A percentile compares a stretch with the other conserved stretches of the same genome.
Evolutionary conservation across 2,797 vertebrate species (phyloP).

Genomic region (Petrocephalus sullivani): DNA sequence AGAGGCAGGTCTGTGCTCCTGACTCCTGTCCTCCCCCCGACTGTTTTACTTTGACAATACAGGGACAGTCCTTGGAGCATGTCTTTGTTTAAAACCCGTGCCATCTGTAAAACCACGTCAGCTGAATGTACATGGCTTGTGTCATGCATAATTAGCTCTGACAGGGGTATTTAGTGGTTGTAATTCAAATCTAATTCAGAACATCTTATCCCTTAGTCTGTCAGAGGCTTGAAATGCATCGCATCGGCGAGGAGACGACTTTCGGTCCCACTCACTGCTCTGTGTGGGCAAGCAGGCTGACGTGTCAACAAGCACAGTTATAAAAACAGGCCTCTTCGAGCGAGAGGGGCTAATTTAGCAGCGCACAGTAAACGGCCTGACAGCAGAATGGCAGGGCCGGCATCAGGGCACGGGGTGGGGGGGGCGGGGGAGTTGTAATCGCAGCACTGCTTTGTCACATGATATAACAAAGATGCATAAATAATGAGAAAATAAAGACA

Average conservation of each 20-base stretch:
- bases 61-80: conserved; percentile 77
- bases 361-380: conserved; percentile 55
- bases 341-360: conserved; percentile 77
- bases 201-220: conserved; percentile 99
- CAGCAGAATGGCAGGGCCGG: conserved; percentile 28
- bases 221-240: conserved; percentile 89
- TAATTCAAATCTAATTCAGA: conserved; percentile 99
- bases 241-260: conserved; percentile 68
- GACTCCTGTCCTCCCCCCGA: conserved; percentile 78
- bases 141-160: conserved; percentile 93
- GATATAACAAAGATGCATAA: conserved; percentile 42
- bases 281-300: conserved; percentile 81
- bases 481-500: neutral
- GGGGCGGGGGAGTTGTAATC: conserved; percentile 34
- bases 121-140: conserved; percentile 81
- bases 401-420: conserved; percentile 29
- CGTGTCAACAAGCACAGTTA: conserved; percentile 85
- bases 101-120: conserved; percentile 73
- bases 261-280: conserved; percentile 72
- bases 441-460: conserved; percentile 45
- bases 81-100: conserved; percentile 84
- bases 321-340: conserved; percentile 80
- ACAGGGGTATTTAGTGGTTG: conserved; percentile 99
- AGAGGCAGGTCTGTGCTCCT: conserved; percentile 73
- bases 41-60: conserved; percentile 87